Conservation (phyloP, 1,140 invertebrate species). For the Camponotus pennsylvanicus region DNA sequence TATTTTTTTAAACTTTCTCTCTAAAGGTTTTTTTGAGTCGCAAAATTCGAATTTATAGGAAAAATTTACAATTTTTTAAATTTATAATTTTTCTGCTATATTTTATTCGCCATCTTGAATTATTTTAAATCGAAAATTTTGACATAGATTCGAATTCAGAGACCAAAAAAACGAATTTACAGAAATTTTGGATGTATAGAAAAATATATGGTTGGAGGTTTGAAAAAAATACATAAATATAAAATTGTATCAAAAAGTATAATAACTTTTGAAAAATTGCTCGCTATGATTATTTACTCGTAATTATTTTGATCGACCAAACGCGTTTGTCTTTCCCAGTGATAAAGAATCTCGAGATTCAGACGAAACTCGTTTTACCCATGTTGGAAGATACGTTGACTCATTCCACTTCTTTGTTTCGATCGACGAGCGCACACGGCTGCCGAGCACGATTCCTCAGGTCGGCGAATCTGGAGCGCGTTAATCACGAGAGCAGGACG, state of each 20-base stretch:
- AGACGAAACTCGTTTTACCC: neutral
- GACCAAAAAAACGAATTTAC: no score
- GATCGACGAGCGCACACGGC: neutral
- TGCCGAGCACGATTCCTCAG: slow-evolving; percentile 27
- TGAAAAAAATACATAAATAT: neutral
- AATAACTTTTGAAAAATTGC: neutral
- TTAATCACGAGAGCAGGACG: slow-evolving; percentile 45
- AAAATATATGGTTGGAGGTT: no score
- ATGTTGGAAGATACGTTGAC: slow-evolving; percentile 18
- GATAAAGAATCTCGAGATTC: neutral
- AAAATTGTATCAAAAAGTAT: neutral
- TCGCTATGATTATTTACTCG: neutral
- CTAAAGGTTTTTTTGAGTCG: no score
- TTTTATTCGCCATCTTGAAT: no score
- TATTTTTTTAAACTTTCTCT: no score
- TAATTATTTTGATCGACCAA: neutral
- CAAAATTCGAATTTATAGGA: no score
- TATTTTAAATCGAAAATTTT: no score
- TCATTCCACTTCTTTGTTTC: slow-evolving; percentile 28
- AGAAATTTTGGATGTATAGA: no score
- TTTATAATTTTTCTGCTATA: no score
- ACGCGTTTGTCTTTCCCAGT: neutral
- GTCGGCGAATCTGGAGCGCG: slow-evolving; percentile 49
- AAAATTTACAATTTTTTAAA: no score
- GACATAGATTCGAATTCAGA: no score